These are phyloP conservation scores for Cheilosia vernalis DNA, from an alignment of 2,888 invertebrate species.

Conservation along the genomic window DNA sequence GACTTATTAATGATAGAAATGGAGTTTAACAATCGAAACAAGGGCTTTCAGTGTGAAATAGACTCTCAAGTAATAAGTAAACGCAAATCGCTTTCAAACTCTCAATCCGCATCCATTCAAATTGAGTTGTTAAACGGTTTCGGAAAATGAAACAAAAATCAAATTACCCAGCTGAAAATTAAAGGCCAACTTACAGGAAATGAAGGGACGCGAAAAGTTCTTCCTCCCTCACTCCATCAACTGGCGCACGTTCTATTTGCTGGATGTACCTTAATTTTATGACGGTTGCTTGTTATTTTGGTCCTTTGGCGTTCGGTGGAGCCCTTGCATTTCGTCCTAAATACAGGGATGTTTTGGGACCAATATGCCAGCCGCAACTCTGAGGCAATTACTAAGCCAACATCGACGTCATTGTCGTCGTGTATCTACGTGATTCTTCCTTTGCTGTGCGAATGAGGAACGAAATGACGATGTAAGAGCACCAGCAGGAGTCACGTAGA, in stretches of 20 bases:
- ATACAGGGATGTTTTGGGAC: slow-evolving; percentile 22
- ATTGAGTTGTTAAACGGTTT: slow-evolving; percentile 52
- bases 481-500: slow-evolving; percentile 59
- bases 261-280: slow-evolving; percentile 49
- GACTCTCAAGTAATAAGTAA: not conserved
- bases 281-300: slow-evolving; percentile 38
- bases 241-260: slow-evolving; percentile 33
- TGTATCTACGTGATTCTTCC: slow-evolving; percentile 37
- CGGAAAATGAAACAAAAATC: slow-evolving; percentile 45
- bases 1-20: not conserved
- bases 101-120: not conserved
- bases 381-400: slow-evolving; percentile 45
- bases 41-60: not conserved
- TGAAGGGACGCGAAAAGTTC: not conserved
- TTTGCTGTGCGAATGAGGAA: not conserved
- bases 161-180: slow-evolving; percentile 36
- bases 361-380: slow-evolving; percentile 45
- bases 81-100: not conserved
- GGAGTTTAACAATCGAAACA: not conserved
- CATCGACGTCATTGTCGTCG: slow-evolving; percentile 40
- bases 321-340: slow-evolving; percentile 9
- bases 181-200: slow-evolving; percentile 13
- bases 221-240: not conserved
- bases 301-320: slow-evolving; percentile 32
- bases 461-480: slow-evolving; percentile 44